These are phyloP conservation scores for Brachionus plicatilis DNA, from an alignment of 1,140 invertebrate species.

Conservation along the genomic window DNA sequence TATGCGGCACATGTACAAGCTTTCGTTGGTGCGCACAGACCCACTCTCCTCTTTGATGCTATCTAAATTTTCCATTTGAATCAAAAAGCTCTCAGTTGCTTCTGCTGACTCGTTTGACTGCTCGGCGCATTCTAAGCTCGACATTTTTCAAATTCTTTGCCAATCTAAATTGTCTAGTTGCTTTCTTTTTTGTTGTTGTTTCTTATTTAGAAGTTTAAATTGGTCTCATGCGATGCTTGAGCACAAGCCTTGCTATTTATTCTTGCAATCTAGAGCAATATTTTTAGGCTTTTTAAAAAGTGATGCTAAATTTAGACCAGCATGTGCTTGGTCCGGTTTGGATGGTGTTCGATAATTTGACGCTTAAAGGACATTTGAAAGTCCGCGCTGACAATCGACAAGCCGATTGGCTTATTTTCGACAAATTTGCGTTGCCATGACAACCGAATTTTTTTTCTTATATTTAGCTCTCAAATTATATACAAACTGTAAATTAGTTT, in stretches of 20 bases:
- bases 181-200: background rate
- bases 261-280: constrained; percentile 9
- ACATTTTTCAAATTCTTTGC: constrained; percentile 1
- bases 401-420: background rate
- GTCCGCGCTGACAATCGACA: background rate
- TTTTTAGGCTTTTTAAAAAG: background rate
- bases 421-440: background rate
- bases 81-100: background rate
- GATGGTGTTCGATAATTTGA: background rate
- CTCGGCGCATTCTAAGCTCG: background rate
- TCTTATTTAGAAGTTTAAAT: background rate
- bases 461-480: background rate
- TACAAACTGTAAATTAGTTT: background rate
- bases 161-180: background rate
- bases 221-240: background rate
- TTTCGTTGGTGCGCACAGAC: background rate
- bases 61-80: constrained; percentile 11
- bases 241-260: constrained; percentile 5
- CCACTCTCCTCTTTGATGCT: background rate
- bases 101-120: background rate
- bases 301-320: background rate
- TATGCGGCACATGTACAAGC: constrained; percentile 50
- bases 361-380: background rate
- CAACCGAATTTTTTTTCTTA: background rate
- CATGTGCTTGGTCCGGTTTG: background rate